These are phyloP conservation scores for Anthoscopus minutus DNA, from an alignment of 2,113 vertebrate species.

Conservation along the genomic window DNA sequence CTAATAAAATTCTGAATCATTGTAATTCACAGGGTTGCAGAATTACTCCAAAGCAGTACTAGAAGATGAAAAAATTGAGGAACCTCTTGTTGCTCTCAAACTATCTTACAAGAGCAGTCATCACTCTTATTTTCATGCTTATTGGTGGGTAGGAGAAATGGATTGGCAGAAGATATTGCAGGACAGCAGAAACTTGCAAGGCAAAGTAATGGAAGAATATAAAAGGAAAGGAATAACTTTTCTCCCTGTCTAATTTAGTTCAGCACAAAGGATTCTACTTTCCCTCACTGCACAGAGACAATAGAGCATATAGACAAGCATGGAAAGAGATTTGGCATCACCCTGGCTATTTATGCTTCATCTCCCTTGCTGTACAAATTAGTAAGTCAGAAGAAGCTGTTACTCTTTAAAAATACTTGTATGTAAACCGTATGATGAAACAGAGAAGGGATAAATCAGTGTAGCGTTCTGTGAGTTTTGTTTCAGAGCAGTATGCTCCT, in stretches of 20 bases:
- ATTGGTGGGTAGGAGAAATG: neutral
- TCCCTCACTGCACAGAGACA: neutral
- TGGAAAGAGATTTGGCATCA: neutral
- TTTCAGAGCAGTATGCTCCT: neutral
- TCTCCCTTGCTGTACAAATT: neutral
- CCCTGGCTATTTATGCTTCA: accelerated
- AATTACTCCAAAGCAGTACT: neutral
- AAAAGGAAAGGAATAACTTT: neutral
- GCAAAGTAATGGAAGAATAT: neutral
- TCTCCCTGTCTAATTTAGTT: neutral
- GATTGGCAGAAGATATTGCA: neutral
- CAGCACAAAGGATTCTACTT: neutral
- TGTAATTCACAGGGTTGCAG: neutral
- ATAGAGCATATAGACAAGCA: accelerated
- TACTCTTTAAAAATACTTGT: neutral
- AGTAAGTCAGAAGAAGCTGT: neutral
- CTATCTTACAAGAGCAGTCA: neutral
- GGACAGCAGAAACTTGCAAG: neutral
- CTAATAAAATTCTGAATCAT: neutral
- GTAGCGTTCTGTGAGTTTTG: neutral
- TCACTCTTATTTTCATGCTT: neutral
- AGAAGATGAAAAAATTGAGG: neutral
- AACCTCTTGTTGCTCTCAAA: neutral
- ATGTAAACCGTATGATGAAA: neutral
- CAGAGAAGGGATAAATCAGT: neutral